Conservation (phyloP, 2,888 invertebrate genomes). For the Eutolmus rufibarbis region DNA sequence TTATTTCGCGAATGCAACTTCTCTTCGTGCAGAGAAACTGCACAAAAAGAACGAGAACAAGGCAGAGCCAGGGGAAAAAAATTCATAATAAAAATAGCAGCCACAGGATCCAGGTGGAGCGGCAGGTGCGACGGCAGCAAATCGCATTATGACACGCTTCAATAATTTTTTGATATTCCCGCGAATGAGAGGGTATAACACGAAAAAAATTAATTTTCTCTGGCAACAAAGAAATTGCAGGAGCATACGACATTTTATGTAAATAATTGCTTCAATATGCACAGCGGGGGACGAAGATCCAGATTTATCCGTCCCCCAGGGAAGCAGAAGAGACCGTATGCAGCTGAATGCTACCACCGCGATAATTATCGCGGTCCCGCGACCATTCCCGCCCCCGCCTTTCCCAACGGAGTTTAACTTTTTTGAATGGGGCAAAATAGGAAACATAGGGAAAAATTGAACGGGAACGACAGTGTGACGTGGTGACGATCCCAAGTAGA, state of each 20-base stretch:
- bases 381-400: not conserved
- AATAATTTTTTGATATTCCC: constrained; percentile 1
- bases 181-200: not conserved
- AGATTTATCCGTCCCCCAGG: not conserved
- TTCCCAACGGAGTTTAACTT: not conserved
- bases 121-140: not conserved
- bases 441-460: not conserved
- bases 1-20: not conserved
- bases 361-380: not conserved
- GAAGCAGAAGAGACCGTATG: not conserved
- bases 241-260: not conserved
- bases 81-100: not conserved
- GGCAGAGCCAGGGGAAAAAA: not conserved
- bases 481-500: not conserved
- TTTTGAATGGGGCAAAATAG: not conserved
- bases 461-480: not conserved
- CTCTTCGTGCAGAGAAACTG: not conserved
- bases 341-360: not conserved
- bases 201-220: constrained; percentile 1
- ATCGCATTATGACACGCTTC: constrained; percentile 3
- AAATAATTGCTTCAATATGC: constrained; percentile 25
- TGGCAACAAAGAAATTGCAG: not conserved
- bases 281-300: not conserved
- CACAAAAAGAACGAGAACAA: not conserved
- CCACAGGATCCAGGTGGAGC: not conserved